phyloP scores from a whole-genome alignment of 2,113 vertebrate species.

The Cettia cetti region DNA sequence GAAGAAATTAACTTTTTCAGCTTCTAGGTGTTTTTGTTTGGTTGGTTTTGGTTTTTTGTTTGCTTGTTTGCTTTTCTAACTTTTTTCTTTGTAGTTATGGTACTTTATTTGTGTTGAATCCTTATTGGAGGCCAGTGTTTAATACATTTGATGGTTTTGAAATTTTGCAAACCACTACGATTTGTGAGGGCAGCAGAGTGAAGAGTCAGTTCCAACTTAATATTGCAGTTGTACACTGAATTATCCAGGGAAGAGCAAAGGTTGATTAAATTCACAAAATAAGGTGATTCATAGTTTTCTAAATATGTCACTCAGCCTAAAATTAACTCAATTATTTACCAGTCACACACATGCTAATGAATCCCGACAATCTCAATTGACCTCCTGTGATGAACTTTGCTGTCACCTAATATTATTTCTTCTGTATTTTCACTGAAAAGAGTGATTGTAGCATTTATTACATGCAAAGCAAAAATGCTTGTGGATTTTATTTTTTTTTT shows the following conservation, averaged over 20 bases:
- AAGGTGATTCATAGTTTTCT: constrained; percentile 63
- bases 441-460: neutral
- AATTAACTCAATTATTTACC: constrained; percentile 73
- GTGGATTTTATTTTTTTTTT: neutral
- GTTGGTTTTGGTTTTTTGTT: neutral
- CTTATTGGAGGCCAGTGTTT: neutral
- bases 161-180: neutral
- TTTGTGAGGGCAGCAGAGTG: neutral
- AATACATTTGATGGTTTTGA: neutral
- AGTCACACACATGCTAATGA: constrained; percentile 65
- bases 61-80: rapidly evolving
- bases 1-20: neutral
- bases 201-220: constrained; percentile 43
- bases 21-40: neutral
- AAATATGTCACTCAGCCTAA: constrained; percentile 68
- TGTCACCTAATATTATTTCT: neutral
- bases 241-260: constrained; percentile 49
- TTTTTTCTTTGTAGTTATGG: neutral
- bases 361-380: constrained; percentile 35
- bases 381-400: neutral
- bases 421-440: neutral
- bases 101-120: neutral
- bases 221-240: constrained; percentile 29
- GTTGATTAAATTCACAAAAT: constrained; percentile 63
- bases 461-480: neutral